phyloP scores from a whole-genome alignment of 2,797 vertebrate genomes.

The Avahi laniger region DNA sequence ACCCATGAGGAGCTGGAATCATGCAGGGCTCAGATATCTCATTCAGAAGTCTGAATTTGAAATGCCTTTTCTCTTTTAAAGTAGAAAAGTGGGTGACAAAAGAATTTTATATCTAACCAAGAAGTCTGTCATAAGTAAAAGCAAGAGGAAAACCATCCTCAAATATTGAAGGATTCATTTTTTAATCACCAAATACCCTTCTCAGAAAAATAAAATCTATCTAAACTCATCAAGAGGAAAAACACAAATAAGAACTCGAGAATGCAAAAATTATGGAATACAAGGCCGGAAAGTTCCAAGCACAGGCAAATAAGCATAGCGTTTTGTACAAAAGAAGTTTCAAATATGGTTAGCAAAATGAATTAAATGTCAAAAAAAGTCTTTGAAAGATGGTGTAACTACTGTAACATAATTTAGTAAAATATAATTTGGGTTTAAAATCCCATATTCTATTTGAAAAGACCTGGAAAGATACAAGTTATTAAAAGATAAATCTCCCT shows the following conservation, averaged over 20 bases:
- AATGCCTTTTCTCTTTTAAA: not conserved
- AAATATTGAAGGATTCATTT: not conserved
- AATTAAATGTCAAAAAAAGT: not conserved
- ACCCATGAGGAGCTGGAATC: not conserved
- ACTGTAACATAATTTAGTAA: not conserved
- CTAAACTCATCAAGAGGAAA: not conserved
- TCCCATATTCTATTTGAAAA: not conserved
- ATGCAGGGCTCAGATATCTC: not conserved
- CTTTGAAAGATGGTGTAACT: not conserved
- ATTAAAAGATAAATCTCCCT: not conserved
- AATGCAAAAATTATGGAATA: not conserved
- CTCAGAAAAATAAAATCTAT: not conserved
- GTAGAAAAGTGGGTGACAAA: not conserved
- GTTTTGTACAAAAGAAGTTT: not conserved
- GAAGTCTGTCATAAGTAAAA: not conserved
- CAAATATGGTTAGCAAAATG: not conserved
- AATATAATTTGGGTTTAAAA: not conserved
- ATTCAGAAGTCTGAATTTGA: not conserved
- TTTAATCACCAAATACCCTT: not conserved
- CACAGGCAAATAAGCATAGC: fast-evolving
- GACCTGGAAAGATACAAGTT: not conserved
- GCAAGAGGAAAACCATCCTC: not conserved
- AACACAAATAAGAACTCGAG: not conserved
- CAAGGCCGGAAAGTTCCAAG: fast-evolving
- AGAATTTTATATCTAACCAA: not conserved